Evolutionary conservation across 2,888 invertebrate genomes (phyloP), one percentile per base, ranked within the genome.

Genomic region (Leucania comma): DNA sequence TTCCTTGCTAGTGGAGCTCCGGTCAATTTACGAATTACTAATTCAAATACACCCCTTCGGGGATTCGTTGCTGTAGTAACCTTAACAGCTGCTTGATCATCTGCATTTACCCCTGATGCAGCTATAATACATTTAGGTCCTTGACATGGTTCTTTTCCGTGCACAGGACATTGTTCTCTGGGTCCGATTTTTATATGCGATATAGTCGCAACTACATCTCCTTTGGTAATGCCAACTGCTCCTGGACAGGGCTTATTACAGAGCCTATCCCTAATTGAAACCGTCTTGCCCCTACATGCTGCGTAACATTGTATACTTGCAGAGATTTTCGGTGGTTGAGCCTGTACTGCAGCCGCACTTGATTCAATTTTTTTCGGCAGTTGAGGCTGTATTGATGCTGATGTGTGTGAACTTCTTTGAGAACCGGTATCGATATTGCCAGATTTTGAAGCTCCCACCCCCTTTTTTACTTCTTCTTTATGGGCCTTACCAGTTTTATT

Each of bases 1-100:
- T 95, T 95, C 76, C 85, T 94, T 14, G 95, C 95, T 24, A 95
- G 86, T 20, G 95, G 94, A 38, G 94, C 94, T 35, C 95, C 95
- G 26, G 86, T 93, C 70, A 95, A 86, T 86, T 89, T 92, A 53
- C 95, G 92, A 73, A 96, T 90, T 3, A 95, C 93, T 67, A 96
- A 78, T 86, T 96, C 95, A 78, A 95, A 96, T 32, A 96, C 95
- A 26, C 95, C 95, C 61, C 94, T 90, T 20, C 95, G 91, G 6
- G 95, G 92, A 87, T 96, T 96, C 50, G 87, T 89, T 29, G 86
- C 87, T 26, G 91, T 90, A 9, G 92, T 88, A 14, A 96, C 89
- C 83, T 93, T 94, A 6, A 95, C 93, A 26, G 93, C 91, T 38
- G 88, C 92, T 69, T 90, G 88, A 58, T 90, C 87, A 72, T 70